These are phyloP conservation scores for Hippopotamus amphibius DNA, from an alignment of 2,113 vertebrate species.

Conservation along the genomic window DNA sequence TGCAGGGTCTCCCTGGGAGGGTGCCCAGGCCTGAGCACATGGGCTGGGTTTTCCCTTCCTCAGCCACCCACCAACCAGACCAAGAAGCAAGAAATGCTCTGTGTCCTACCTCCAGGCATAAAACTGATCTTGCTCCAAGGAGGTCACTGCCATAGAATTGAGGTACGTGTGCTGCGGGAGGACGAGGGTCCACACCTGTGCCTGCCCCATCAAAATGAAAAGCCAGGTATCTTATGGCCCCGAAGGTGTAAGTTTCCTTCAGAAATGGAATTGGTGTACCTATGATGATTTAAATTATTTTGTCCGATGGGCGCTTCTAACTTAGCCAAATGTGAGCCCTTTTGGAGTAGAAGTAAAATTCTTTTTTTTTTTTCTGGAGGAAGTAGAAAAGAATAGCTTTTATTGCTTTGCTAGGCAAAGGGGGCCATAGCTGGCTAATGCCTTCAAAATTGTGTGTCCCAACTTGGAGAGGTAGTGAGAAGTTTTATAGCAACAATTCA, in stretches of 20 bases:
- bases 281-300: background rate
- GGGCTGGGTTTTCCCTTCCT: background rate
- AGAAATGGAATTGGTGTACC: background rate
- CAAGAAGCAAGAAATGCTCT: background rate
- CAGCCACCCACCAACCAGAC: background rate
- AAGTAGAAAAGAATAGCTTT: too few species aligned
- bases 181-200: background rate
- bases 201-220: background rate
- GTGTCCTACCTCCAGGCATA: background rate
- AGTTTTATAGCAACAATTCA: too few species aligned
- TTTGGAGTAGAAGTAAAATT: background rate
- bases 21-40: rapidly evolving
- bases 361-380: background rate
- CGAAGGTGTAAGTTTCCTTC: background rate
- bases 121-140: background rate
- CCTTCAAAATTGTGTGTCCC: too few species aligned
- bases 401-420: too few species aligned
- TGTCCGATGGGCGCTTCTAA: background rate
- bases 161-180: background rate
- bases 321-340: background rate
- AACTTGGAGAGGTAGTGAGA: too few species aligned
- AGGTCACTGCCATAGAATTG: background rate
- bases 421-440: too few species aligned
- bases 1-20: background rate
- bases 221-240: background rate